These are phyloP conservation scores for Megaceryle torquata DNA, from an alignment of 2,113 vertebrate genomes.

Conservation along the genomic window DNA sequence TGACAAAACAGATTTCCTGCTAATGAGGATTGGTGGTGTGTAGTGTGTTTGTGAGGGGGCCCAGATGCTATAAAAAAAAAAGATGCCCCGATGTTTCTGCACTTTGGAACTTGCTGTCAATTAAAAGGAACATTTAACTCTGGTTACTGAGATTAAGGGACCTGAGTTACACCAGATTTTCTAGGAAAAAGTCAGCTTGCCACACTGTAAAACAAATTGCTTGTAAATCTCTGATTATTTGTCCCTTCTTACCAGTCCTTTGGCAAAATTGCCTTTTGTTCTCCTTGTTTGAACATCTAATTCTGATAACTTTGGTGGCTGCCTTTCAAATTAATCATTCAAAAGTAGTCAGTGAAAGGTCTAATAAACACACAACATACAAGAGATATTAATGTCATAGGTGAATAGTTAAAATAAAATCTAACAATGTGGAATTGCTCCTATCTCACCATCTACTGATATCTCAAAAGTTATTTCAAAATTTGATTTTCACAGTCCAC, in stretches of 20 bases:
- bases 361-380: neutral
- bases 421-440: neutral
- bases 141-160: neutral
- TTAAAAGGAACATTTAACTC: neutral
- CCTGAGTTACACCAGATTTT: neutral
- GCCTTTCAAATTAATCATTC: neutral
- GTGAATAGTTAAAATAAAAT: neutral
- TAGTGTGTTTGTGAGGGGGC: neutral
- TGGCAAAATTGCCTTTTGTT: neutral
- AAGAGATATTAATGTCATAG: neutral
- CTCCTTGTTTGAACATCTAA: neutral
- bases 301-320: neutral
- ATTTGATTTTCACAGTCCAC: neutral
- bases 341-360: neutral
- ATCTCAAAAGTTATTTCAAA: neutral
- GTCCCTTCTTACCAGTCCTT: neutral
- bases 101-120: neutral
- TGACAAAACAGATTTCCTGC: neutral
- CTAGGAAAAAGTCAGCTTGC: neutral
- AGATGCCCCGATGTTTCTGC: neutral
- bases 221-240: neutral
- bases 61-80: neutral
- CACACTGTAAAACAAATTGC: neutral
- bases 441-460: neutral
- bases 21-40: neutral